Conservation (phyloP, 2,888 invertebrate genomes). For the Pristionchus exspectatus region DNA sequence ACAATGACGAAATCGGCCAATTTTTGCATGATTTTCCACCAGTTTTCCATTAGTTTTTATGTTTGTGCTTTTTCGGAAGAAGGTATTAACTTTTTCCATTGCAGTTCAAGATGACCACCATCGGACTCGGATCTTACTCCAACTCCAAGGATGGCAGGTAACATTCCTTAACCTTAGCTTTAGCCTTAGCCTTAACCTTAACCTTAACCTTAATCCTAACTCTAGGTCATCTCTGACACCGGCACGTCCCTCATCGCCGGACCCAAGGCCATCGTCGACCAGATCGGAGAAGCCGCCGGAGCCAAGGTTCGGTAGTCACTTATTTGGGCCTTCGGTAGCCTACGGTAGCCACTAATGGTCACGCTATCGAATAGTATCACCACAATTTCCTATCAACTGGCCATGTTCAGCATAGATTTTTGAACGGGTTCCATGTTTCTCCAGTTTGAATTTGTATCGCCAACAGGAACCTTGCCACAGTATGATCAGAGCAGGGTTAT, state of each 20-base stretch:
- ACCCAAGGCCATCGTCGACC: constrained; percentile 43
- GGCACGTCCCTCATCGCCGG: constrained; percentile 53
- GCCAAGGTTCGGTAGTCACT: background rate
- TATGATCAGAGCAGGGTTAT: too few relatives aligned
- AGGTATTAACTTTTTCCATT: background rate
- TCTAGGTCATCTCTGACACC: constrained; percentile 54
- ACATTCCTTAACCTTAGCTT: background rate
- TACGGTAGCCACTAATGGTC: too few relatives aligned
- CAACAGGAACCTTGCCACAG: too few relatives aligned
- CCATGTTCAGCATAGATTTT: too few relatives aligned
- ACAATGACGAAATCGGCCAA: too few relatives aligned
- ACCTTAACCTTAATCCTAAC: background rate
- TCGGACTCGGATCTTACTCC: constrained; percentile 59
- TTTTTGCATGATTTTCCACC: too few relatives aligned
- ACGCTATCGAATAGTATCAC: too few relatives aligned
- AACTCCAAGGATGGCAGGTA: constrained; percentile 55
- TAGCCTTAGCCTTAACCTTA: background rate
- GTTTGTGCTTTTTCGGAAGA: background rate
- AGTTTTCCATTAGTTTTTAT: too few relatives aligned
- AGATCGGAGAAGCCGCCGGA: constrained; percentile 41
- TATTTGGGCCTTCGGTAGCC: too few relatives aligned
- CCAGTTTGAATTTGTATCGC: too few relatives aligned
- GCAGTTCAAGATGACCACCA: constrained; percentile 57
- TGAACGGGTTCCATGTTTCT: too few relatives aligned
- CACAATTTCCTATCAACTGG: too few relatives aligned